A percentile compares a stretch with the other conserved stretches of the same genome.
Evolutionary conservation across 2,888 invertebrate genomes (phyloP).

Genomic region (Crematogaster levior): DNA sequence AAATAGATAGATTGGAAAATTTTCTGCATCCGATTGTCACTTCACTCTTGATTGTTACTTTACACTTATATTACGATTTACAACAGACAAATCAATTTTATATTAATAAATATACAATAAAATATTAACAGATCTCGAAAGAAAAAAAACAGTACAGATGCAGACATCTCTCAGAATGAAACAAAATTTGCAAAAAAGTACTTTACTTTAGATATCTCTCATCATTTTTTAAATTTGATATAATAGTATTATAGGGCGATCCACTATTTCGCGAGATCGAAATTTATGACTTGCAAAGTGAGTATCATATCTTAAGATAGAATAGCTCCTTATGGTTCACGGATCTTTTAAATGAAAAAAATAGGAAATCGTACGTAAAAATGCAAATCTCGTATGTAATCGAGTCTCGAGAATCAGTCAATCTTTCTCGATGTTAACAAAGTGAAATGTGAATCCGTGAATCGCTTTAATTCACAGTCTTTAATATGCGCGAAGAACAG

Average conservation of each 20-base stretch:
- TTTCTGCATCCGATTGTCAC: too few species aligned
- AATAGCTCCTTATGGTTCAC: background rate
- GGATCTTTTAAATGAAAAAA: background rate
- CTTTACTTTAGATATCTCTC: background rate
- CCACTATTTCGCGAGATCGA: background rate
- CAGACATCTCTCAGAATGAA: background rate
- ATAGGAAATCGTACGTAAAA: background rate
- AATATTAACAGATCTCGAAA: background rate
- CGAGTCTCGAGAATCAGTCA: constrained; percentile 5
- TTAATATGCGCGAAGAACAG: constrained; percentile 50
- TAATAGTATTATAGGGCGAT: background rate
- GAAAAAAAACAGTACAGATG: background rate
- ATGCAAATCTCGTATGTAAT: background rate
- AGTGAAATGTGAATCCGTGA: constrained; percentile 10
- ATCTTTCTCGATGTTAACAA: constrained; percentile 6
- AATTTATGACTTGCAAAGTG: background rate
- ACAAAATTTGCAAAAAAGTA: background rate
- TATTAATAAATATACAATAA: background rate
- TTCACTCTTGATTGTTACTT: background rate
- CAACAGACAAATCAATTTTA: constrained; percentile 23
- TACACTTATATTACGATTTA: constrained; percentile 6
- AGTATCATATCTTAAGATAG: background rate
- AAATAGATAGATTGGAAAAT: background rate
- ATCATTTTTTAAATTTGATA: constrained; percentile 18
- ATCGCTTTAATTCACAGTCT: constrained; percentile 43